Conservation (phyloP, 2,797 vertebrate genomes). For the Menidia menidia region DNA sequence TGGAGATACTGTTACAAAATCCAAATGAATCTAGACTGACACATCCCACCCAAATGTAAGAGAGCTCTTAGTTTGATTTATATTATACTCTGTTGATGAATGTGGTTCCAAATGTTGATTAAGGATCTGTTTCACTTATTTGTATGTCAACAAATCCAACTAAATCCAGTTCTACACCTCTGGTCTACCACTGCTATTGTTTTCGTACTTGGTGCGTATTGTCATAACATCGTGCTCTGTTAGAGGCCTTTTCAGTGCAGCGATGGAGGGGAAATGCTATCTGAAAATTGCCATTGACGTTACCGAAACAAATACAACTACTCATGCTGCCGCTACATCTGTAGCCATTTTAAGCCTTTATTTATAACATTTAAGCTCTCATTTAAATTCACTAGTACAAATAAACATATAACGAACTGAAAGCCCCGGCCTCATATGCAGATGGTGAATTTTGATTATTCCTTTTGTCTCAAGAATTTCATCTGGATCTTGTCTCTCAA, state of each 20-base stretch:
- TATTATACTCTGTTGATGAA: conserved; percentile 74
- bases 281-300: conserved; percentile 81
- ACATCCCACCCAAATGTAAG: conserved; percentile 78
- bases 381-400: conserved; percentile 82
- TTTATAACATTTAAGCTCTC: conserved; percentile 81
- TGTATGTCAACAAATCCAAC: conserved; percentile 81
- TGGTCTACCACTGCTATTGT: conserved; percentile 77
- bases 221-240: conserved; percentile 82
- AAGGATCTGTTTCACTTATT: conserved; percentile 81
- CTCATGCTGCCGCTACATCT: conserved; percentile 82
- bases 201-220: conserved; percentile 79
- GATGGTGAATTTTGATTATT: conserved; percentile 82
- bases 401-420: conserved; percentile 79
- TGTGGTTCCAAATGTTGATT: conserved; percentile 83
- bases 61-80: conserved; percentile 67
- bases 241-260: conserved; percentile 66
- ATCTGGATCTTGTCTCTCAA: conserved; percentile 79
- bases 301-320: conserved; percentile 79
- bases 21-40: conserved; percentile 78
- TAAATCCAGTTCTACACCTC: conserved; percentile 79
- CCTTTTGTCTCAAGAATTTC: conserved; percentile 67
- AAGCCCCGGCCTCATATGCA: conserved; percentile 78
- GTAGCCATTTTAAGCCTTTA: conserved; percentile 81
- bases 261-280: conserved; percentile 62
- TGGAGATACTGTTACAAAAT: conserved; percentile 77